A percentile compares a stretch with the other conserved stretches of the same genome.
Evolutionary conservation across 2,888 invertebrate genomes (phyloP).

Genomic region (Lathronympha strigana): DNA sequence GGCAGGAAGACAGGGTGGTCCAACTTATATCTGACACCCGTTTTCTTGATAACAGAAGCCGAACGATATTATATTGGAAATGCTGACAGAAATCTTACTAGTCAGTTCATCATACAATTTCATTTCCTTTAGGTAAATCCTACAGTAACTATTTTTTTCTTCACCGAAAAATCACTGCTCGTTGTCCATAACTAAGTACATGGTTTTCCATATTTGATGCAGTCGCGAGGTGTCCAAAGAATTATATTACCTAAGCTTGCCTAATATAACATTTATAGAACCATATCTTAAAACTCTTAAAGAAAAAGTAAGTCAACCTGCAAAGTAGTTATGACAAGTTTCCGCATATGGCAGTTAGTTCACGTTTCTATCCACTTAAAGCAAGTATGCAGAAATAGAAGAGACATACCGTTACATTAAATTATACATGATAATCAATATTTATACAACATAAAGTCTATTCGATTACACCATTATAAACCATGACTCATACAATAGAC

Average conservation of each 20-base stretch:
- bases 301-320: not conserved
- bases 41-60: too few relatives aligned
- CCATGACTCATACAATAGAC: slow-evolving; percentile 34
- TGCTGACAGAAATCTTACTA: too few relatives aligned
- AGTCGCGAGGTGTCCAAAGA: not conserved
- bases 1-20: too few relatives aligned
- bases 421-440: slow-evolving; percentile 36
- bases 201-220: not conserved
- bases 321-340: not conserved
- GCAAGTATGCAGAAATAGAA: slow-evolving; percentile 13
- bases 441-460: slow-evolving; percentile 37
- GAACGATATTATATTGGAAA: too few relatives aligned
- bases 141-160: too few relatives aligned
- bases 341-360: not conserved
- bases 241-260: not conserved
- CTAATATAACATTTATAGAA: not conserved
- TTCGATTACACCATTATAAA: slow-evolving; percentile 39
- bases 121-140: too few relatives aligned
- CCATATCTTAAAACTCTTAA: not conserved
- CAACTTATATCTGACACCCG: too few relatives aligned
- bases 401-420: slow-evolving; percentile 19
- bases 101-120: too few relatives aligned
- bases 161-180: too few relatives aligned
- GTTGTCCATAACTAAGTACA: too few relatives aligned
- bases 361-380: not conserved